Conservation (phyloP, 2,888 invertebrate species). For the Dicyrtoma fusca region DNA sequence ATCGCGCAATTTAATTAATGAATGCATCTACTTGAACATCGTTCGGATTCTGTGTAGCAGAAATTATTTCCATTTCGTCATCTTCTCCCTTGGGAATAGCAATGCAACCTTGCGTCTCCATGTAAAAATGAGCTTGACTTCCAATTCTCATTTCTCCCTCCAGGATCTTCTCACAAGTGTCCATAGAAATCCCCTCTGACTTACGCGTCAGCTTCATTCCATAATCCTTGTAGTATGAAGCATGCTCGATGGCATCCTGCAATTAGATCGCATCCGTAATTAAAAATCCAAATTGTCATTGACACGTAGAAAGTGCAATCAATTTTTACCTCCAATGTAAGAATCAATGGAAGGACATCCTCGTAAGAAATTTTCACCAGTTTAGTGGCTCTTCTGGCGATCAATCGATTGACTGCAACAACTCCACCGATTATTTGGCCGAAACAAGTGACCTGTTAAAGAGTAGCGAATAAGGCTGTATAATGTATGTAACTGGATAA, state of each 20-base stretch:
- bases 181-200: constrained; percentile 59
- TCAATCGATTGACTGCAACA: constrained; percentile 74
- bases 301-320: constrained; percentile 48
- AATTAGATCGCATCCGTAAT: constrained; percentile 43
- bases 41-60: constrained; percentile 79
- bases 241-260: constrained; percentile 73
- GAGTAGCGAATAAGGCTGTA: too few species aligned
- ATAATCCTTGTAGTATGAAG: constrained; percentile 66
- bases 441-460: constrained; percentile 70
- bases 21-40: constrained; percentile 49
- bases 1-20: background rate
- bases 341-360: constrained; percentile 74
- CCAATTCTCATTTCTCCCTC: constrained; percentile 80
- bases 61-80: constrained; percentile 82
- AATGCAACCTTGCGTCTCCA: constrained; percentile 73
- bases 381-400: constrained; percentile 81
- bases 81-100: constrained; percentile 69
- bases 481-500: too few species aligned
- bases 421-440: constrained; percentile 83
- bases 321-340: constrained; percentile 72
- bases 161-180: constrained; percentile 70
- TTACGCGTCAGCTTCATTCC: constrained; percentile 40
- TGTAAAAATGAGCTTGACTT: constrained; percentile 95
- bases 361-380: constrained; percentile 81
- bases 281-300: background rate